Evolutionary conservation across 2,888 invertebrate genomes (phyloP).

Genomic region (Scaptomyza tumidula): DNA sequence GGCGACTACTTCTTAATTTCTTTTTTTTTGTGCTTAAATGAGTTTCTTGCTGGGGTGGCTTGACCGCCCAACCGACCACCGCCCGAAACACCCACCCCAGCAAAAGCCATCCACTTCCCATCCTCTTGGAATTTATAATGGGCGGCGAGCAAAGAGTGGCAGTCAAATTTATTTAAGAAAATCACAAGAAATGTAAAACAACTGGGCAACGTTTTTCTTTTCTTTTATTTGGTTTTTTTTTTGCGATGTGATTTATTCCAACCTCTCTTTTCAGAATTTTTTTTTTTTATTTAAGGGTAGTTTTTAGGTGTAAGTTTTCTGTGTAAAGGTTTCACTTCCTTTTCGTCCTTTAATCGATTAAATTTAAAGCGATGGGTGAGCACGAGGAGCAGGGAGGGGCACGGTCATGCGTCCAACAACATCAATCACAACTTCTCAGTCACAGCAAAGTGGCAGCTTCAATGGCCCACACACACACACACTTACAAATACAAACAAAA

Average conservation of each 20-base stretch:
- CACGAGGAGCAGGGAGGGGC: too few species aligned
- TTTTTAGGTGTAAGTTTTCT: constrained; percentile 40
- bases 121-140: constrained; percentile 15
- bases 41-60: constrained; percentile 55
- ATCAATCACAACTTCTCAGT: constrained; percentile 56
- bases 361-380: constrained; percentile 12
- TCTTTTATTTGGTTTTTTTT: constrained; percentile 48
- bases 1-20: constrained; percentile 76
- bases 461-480: constrained; percentile 22
- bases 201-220: constrained; percentile 58
- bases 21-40: constrained; percentile 78
- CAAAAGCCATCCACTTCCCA: constrained; percentile 1
- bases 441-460: constrained; percentile 26
- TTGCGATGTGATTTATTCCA: constrained; percentile 28
- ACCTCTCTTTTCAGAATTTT: constrained; percentile 5
- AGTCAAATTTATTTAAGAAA: constrained; percentile 78
- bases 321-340: constrained; percentile 44
- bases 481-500: constrained; percentile 1
- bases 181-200: constrained; percentile 76
- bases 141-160: constrained; percentile 26
- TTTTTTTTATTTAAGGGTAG: constrained; percentile 63
- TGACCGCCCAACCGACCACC: background rate
- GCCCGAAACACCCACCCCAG: background rate
- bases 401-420: constrained; percentile 45
- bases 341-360: constrained; percentile 56